Conservation (phyloP, 2,888 invertebrate species). For the Agrotis ipsilon region DNA sequence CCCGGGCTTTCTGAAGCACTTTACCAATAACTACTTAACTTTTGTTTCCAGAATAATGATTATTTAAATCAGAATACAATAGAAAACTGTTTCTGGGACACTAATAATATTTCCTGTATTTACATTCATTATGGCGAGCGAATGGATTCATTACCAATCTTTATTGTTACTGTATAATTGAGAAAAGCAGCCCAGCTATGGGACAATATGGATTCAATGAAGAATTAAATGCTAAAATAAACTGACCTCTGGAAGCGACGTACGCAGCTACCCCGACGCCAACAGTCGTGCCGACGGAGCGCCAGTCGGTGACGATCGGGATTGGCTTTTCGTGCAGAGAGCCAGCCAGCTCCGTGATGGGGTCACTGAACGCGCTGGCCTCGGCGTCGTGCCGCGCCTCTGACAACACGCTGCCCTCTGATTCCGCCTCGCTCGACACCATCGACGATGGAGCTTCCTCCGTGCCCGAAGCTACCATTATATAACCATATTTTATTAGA, state of each 20-base stretch:
- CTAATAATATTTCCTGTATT: constrained; percentile 2
- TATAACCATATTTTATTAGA: constrained; percentile 27
- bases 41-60: too few species aligned
- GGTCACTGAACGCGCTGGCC: constrained; percentile 64
- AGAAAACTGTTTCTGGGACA: too few species aligned
- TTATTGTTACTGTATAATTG: background rate
- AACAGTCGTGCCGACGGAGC: constrained; percentile 72
- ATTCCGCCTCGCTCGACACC: constrained; percentile 88
- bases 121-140: background rate
- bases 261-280: constrained; percentile 57
- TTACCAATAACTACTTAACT: too few species aligned
- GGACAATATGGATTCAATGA: too few species aligned
- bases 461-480: constrained; percentile 72
- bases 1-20: too few species aligned
- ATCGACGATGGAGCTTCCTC: constrained; percentile 88
- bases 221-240: background rate
- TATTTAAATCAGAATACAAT: too few species aligned
- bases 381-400: constrained; percentile 78
- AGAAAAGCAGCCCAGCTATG: background rate
- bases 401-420: constrained; percentile 83
- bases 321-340: constrained; percentile 71
- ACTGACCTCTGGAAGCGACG: constrained; percentile 82
- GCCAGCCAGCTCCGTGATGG: constrained; percentile 63
- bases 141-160: background rate
- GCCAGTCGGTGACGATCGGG: constrained; percentile 76